Percentiles rank a stretch among this genome's conserved stretches.
phyloP scores from a whole-genome alignment of 2,888 invertebrate genomes.

The Trypoxylon attenuatum region DNA sequence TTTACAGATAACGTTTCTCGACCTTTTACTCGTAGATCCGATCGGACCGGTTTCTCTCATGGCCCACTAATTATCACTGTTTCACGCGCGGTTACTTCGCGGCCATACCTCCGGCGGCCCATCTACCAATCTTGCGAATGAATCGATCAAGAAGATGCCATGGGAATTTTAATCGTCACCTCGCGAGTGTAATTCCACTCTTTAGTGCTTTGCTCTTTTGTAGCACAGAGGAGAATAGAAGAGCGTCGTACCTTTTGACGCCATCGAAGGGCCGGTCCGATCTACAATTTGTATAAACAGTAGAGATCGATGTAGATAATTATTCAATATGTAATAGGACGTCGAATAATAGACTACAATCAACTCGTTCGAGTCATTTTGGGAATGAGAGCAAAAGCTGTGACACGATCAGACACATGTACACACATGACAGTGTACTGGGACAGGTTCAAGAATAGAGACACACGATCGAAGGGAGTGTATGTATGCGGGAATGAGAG shows the following conservation, averaged over 20 bases:
- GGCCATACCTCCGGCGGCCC: conserved; percentile 1
- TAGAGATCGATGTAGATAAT: conserved; percentile 69
- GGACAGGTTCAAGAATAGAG: not conserved
- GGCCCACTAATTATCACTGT: conserved; percentile 1
- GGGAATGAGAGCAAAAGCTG: conserved; percentile 29
- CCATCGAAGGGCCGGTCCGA: conserved; percentile 14
- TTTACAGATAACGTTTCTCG: conserved; percentile 20
- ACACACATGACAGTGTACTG: not conserved
- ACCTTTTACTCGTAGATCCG: conserved; percentile 38
- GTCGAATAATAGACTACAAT: conserved; percentile 50
- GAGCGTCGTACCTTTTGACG: not conserved
- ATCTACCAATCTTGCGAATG: not conserved
- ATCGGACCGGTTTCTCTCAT: conserved; percentile 20
- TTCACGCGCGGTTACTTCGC: conserved; percentile 5
- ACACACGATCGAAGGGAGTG: no score
- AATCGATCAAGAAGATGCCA: not conserved
- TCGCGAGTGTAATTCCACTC: not conserved
- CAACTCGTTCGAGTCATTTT: conserved; percentile 52
- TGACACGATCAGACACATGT: conserved; percentile 12
- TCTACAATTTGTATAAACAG: conserved; percentile 55
- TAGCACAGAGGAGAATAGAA: no score
- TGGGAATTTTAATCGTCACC: not conserved
- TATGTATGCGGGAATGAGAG: no score
- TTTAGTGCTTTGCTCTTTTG: no score
- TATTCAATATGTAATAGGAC: conserved; percentile 54